A percentile compares a stretch with the other conserved stretches of the same genome.
Conservation (phyloP, 2,888 invertebrate genomes). For the Eupsilia transversa region DNA sequence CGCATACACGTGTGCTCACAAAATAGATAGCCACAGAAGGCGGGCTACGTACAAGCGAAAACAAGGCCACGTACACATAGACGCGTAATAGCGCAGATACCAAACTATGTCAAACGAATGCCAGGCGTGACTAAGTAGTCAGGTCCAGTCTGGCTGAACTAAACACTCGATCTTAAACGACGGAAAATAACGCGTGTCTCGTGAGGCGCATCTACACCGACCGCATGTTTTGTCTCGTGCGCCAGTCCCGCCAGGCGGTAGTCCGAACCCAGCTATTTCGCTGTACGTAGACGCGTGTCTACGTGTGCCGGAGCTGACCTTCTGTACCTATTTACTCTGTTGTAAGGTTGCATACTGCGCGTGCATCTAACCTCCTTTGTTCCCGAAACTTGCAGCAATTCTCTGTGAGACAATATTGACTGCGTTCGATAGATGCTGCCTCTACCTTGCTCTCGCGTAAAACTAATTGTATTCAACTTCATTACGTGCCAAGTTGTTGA, state of each 20-base stretch:
- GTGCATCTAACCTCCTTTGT: conserved; percentile 52
- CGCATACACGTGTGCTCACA: conserved; percentile 20
- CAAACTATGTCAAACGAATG: too few species aligned
- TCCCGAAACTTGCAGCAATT: conserved; percentile 56
- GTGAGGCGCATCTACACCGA: background rate
- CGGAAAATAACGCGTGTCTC: background rate
- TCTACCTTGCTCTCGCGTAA: conserved; percentile 29
- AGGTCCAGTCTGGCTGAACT: background rate
- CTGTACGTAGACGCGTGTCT: background rate
- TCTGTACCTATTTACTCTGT: background rate
- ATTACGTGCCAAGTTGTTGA: conserved; percentile 18
- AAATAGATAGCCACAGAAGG: conserved; percentile 12
- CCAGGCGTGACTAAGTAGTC: background rate
- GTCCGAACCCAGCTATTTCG: background rate
- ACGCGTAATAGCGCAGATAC: too few species aligned
- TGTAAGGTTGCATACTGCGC: conserved; percentile 27
- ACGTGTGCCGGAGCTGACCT: background rate
- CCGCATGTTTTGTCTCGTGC: background rate
- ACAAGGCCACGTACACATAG: background rate
- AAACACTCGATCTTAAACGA: background rate
- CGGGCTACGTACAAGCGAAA: background rate
- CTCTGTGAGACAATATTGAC: conserved; percentile 56
- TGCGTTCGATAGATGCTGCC: conserved; percentile 42
- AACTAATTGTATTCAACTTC: conserved; percentile 50
- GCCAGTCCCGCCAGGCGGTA: background rate